Percentiles rank a stretch among this genome's conserved stretches.
Evolutionary conservation across 2,113 vertebrate species (phyloP).

Genomic region (Pseudorhombus dupliciocellatus): DNA sequence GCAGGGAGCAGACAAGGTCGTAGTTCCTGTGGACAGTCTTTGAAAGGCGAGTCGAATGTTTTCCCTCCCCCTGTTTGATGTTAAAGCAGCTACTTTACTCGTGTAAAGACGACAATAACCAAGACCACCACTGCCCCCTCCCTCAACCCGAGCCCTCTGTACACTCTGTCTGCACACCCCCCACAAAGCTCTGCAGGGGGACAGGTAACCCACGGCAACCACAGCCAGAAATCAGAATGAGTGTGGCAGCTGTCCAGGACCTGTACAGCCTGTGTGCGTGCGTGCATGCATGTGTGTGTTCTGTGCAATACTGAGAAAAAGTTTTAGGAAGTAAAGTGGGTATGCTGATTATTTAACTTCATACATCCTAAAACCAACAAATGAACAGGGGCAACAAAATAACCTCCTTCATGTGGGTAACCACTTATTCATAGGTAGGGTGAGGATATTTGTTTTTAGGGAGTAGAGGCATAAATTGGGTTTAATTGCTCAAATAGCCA

Average conservation of each 20-base stretch:
- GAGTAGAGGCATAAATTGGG: too few relatives aligned
- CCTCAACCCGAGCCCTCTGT: constrained; percentile 34
- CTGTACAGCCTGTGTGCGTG: constrained; percentile 3
- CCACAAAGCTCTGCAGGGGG: constrained; percentile 61
- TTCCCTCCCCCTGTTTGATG: constrained; percentile 73
- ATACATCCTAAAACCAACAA: too few relatives aligned
- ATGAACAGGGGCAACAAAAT: too few relatives aligned
- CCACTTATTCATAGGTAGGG: too few relatives aligned
- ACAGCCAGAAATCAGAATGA: constrained; percentile 61
- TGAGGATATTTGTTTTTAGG: too few relatives aligned
- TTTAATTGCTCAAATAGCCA: too few relatives aligned
- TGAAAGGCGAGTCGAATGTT: constrained; percentile 71
- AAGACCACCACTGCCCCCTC: constrained; percentile 17
- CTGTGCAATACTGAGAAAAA: too few relatives aligned
- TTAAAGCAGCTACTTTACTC: constrained; percentile 69
- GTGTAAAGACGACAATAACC: constrained; percentile 71
- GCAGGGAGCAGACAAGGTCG: constrained; percentile 57
- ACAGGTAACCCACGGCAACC: constrained; percentile 71
- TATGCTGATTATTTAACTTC: too few relatives aligned
- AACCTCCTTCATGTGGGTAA: too few relatives aligned
- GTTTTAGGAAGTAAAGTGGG: too few relatives aligned
- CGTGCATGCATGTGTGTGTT: not conserved
- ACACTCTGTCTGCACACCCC: constrained; percentile 40
- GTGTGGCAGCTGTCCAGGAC: constrained; percentile 72
- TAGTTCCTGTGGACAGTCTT: constrained; percentile 70